phyloP scores from a whole-genome alignment of 2,797 vertebrate species.

The Lepilemur septentrionalis region DNA sequence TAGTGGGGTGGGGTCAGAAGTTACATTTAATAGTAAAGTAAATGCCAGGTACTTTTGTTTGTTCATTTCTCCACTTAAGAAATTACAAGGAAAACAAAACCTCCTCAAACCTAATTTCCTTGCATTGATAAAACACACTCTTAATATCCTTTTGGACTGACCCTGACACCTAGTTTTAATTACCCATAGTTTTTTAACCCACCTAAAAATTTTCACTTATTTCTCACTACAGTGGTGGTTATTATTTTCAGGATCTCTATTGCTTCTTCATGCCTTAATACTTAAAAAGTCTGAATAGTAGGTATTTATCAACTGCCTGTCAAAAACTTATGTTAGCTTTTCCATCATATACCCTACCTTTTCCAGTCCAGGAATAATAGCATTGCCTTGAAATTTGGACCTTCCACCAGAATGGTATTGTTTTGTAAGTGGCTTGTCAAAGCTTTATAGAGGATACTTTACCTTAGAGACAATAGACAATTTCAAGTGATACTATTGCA shows the following conservation, averaged over 20 bases:
- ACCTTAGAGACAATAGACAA: constrained; percentile 63
- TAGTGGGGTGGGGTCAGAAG: neutral
- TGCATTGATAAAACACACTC: neutral
- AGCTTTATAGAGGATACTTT: constrained; percentile 53
- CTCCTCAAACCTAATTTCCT: neutral
- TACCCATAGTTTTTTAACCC: neutral
- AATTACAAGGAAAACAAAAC: constrained; percentile 35
- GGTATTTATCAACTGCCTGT: constrained; percentile 65
- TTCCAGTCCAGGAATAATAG: constrained; percentile 76
- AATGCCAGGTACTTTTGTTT: constrained; percentile 35
- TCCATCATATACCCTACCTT: constrained; percentile 68
- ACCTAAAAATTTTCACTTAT: neutral
- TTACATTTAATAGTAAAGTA: constrained; percentile 52
- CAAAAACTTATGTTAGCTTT: constrained; percentile 70
- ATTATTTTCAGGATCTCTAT: constrained; percentile 46
- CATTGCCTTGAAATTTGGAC: constrained; percentile 77
- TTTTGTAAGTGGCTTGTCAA: constrained; percentile 79
- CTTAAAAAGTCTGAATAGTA: constrained; percentile 55
- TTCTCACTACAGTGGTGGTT: neutral
- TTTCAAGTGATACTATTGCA: constrained; percentile 68
- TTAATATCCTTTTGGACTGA: constrained; percentile 27
- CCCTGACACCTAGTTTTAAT: neutral
- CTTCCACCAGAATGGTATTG: constrained; percentile 73
- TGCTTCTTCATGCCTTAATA: constrained; percentile 49
- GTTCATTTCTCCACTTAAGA: constrained; percentile 41